These are phyloP conservation scores for Nannospalax galili DNA, from an alignment of 2,113 vertebrate species.

Conservation along the genomic window DNA sequence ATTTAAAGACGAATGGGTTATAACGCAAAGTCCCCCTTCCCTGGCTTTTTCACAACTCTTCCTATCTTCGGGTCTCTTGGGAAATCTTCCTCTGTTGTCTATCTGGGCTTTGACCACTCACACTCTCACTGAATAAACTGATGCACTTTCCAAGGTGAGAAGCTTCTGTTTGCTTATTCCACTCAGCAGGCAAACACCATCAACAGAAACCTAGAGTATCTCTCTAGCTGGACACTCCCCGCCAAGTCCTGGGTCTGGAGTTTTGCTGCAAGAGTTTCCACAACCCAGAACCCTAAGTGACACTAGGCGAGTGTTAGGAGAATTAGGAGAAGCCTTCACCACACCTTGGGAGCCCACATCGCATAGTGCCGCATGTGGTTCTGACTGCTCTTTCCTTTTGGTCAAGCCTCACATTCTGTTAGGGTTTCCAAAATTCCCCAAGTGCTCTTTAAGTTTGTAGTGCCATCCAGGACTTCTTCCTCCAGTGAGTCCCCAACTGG, in stretches of 20 bases:
- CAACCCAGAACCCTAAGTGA: not conserved
- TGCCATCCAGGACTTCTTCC: not conserved
- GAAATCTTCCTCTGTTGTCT: not conserved
- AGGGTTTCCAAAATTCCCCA: not conserved
- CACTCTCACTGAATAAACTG: not conserved
- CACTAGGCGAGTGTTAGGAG: not conserved
- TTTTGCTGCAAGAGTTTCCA: not conserved
- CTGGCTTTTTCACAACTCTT: not conserved
- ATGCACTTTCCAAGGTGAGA: not conserved
- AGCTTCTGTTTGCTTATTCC: not conserved
- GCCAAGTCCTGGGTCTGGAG: accelerated
- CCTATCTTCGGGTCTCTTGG: not conserved
- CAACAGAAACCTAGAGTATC: not conserved
- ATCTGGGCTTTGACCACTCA: too few relatives aligned
- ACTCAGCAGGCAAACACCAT: not conserved
- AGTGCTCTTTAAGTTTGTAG: not conserved
- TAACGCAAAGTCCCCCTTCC: not conserved
- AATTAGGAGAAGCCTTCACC: too few relatives aligned
- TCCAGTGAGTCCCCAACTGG: not conserved
- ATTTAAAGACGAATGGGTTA: not conserved
- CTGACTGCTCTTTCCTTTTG: not conserved
- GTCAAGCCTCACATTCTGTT: not conserved
- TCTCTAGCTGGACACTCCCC: not conserved
- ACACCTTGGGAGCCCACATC: not conserved
- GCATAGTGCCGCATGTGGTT: not conserved